Evolutionary conservation across 2,113 vertebrate species (phyloP).

Genomic region (Sorex fumeus): DNA sequence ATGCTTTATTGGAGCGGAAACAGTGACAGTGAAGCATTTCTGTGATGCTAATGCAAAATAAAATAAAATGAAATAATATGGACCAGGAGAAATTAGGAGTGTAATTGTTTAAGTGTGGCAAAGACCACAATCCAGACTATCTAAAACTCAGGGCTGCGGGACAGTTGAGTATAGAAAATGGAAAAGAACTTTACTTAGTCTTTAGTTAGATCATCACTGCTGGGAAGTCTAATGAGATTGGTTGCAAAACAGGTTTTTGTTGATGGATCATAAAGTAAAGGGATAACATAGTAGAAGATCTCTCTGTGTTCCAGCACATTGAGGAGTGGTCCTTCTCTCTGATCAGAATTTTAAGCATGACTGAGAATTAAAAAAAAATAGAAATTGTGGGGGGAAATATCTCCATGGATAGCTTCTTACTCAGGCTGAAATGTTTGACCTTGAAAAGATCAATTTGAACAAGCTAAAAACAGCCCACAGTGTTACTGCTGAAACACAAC

Average conservation of each 20-base stretch:
- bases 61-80: not conserved
- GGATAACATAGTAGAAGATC: conserved; percentile 80
- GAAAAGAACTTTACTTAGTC: conserved; percentile 61
- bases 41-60: conserved; percentile 22
- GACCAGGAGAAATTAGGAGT: conserved; percentile 12
- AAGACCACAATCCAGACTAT: conserved; percentile 7
- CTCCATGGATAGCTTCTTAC: conserved; percentile 71
- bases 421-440: conserved; percentile 81
- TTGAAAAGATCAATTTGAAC: conserved; percentile 86
- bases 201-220: conserved; percentile 76
- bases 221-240: conserved; percentile 82
- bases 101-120: conserved; percentile 46
- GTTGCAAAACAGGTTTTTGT: conserved; percentile 85
- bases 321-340: conserved; percentile 71
- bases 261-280: conserved; percentile 82
- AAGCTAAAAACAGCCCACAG: conserved; percentile 68
- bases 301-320: conserved; percentile 75
- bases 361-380: conserved; percentile 84
- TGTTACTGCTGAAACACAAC: conserved; percentile 61
- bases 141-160: not conserved
- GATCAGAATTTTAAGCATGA: conserved; percentile 88
- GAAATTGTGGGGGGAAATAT: conserved; percentile 57
- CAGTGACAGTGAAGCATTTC: not conserved
- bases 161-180: not conserved
- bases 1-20: not conserved